Base-by-base conservation (phyloP, 2,888 invertebrate species). In the Operophtera brumata region DNA sequence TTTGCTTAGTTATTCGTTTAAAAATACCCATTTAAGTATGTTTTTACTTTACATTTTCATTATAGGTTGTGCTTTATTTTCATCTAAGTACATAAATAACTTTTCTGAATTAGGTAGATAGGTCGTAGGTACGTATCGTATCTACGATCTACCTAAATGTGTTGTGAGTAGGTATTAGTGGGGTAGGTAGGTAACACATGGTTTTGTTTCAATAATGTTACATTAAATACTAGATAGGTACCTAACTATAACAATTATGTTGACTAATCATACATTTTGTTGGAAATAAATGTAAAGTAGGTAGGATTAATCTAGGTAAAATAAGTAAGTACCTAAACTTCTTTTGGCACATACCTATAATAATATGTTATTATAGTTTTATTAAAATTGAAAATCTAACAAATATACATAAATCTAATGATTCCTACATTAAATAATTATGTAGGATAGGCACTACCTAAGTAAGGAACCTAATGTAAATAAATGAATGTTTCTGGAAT, bases 21-120 rank as follows among this genome's bases (percentile, higher is more conserved):
- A 42, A 49, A 37, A 43, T 49, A 43, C 36, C 26, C 10, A 20
- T 32, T n/a, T n/a, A n/a, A n/a, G n/a, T n/a, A 25, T 6, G 1
- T 47, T 37, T 4, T 10, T 42, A 41, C 25, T 11, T 8, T 34
- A 32, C 12, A 8, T 26, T 1, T 34, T 12, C 28, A 14, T 30
- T n/a, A 36, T 10, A 7, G 14, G 42, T 49, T 49, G 48, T 49
- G 48, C 48, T 20, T 3, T 20, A 20, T 49, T 49, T 42, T 42
- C n/a, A 34, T n/a, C 10, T 30, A 30, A 8, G 30, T 30, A 10
- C 10, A 6, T 10, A 9, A 8, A 30, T 30, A 20, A 20, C 20
- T 4, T 4, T 20, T 3, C 20, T 20, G 20, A 2, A 20, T 20
- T 20, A 20, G 20, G 20, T 20, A 20, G n/a, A n/a, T n/a, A 20